Evolutionary conservation across 2,797 vertebrate species (phyloP).

Genomic region (Falco peregrinus): DNA sequence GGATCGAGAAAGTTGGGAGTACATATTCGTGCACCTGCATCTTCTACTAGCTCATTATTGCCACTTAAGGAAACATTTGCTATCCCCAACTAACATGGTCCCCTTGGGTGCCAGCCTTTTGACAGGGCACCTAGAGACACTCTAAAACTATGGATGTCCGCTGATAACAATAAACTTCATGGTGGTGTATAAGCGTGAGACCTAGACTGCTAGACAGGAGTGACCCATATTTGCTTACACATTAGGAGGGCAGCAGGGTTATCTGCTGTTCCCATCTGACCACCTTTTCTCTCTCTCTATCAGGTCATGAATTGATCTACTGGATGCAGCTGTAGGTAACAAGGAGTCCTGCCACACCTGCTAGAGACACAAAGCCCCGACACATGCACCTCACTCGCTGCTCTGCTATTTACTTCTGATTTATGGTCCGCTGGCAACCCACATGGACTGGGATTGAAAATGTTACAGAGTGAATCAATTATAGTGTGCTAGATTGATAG

Average conservation of each 20-base stretch:
- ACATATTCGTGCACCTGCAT: neutral
- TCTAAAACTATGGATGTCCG: neutral
- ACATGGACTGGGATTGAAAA: slow-evolving; percentile 24
- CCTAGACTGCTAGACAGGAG: neutral
- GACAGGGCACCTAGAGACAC: neutral
- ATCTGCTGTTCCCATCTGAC: neutral
- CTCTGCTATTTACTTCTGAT: slow-evolving; percentile 36
- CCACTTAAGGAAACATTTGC: neutral
- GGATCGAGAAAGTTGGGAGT: neutral
- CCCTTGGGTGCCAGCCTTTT: neutral
- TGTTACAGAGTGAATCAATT: slow-evolving; percentile 30
- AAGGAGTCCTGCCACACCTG: neutral
- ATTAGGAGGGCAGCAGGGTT: neutral
- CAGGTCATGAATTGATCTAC: neutral
- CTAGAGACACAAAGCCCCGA: neutral
- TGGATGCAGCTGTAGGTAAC: neutral
- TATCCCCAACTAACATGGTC: neutral
- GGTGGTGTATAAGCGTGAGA: neutral
- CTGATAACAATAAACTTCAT: neutral
- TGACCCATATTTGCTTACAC: neutral
- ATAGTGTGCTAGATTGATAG: slow-evolving; percentile 32
- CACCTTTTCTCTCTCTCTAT: neutral
- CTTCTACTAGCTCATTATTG: neutral
- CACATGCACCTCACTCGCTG: neutral
- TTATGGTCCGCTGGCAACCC: slow-evolving; percentile 7